Base-by-base conservation (phyloP, 2,888 invertebrate species). In the Oxystoma pomonae region DNA sequence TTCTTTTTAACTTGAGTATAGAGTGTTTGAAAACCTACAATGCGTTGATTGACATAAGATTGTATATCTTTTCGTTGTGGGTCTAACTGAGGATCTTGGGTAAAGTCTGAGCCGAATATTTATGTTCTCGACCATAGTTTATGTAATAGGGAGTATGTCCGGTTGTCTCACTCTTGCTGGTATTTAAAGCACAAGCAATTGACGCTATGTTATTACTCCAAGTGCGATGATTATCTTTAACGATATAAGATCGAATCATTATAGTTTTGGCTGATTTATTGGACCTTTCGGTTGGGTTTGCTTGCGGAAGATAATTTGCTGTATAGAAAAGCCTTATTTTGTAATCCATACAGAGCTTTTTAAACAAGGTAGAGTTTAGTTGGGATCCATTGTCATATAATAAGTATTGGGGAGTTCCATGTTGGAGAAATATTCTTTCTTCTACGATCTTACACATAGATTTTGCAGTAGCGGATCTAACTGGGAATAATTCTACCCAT, bases 341-440 rank as follows among this genome's bases (percentile, higher is more conserved):
- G 12, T 35, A 35, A 35, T 7, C 3, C 3, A 35, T 3, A 35
- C 35, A 35, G 5, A 35, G 12, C 3, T 35, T 12, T 12, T 35
- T 7, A 35, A 35, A 35, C 5, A 7, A 3, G 3, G 3, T 35
- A 7, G 35, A 35, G 5, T 35, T 35, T 12, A 35, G 3, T 35
- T 35, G 35, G 12, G 35, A 12, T 3, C 35, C 35, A 35, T 35
- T 35, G 35, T 35, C 35, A 12, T 12, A n/a, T n/a, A n/a, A n/a
- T n/a, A 35, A 12, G 35, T 35, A 35, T 35, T 35, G 35, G 35
- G 35, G 35, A 17, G 50, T 20, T 12, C 35, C 16, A 49, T 58
- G 20, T 17, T 9, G 51, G 2, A 60, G 19, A 18, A 58, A 58
- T 49, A 58, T 58, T 35, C 49, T 19, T n/a, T 58, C 58, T 49